These are phyloP conservation scores for Pangasianodon hypophthalmus DNA, from an alignment of 2,113 vertebrate species.

Conservation along the genomic window DNA sequence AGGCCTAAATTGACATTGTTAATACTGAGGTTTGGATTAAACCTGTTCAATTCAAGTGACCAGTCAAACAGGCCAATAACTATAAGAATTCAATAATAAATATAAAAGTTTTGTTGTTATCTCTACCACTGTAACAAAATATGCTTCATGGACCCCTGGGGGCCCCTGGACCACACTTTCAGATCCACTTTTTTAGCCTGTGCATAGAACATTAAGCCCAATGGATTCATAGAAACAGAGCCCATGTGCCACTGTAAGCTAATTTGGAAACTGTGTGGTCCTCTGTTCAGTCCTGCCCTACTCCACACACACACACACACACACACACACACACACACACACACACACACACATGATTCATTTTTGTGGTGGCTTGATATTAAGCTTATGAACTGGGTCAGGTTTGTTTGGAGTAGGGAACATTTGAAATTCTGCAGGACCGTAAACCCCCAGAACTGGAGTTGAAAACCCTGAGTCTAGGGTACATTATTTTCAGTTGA, in stretches of 20 bases:
- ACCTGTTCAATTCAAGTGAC: background rate
- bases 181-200: background rate
- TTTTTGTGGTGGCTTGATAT: background rate
- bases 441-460: background rate
- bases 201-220: background rate
- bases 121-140: background rate
- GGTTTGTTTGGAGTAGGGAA: background rate
- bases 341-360: background rate
- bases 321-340: background rate
- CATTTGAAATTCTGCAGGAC: background rate
- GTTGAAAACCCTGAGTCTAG: background rate
- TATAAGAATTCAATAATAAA: background rate
- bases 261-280: background rate
- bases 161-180: background rate
- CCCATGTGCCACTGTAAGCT: background rate
- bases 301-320: background rate
- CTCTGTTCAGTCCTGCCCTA: background rate
- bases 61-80: background rate
- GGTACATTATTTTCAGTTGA: background rate
- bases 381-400: background rate
- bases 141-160: background rate
- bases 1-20: background rate
- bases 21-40: background rate
- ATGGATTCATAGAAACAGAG: background rate
- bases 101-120: background rate